Evolutionary conservation across 2,888 invertebrate genomes (phyloP).

Genomic region (Leptinotarsa rubiginosa): DNA sequence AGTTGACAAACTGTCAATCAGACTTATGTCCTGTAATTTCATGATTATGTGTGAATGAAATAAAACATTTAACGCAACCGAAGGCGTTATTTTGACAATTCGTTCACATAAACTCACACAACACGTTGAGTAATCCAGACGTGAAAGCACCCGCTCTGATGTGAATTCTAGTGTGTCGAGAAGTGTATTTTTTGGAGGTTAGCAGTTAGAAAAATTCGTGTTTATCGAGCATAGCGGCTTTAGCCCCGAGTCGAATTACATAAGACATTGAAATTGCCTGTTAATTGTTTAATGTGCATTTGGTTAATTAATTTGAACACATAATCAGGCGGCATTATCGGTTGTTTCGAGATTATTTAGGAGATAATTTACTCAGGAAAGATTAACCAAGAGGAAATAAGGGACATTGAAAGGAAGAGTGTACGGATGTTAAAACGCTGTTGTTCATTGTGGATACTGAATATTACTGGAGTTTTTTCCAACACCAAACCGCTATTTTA

Average conservation of each 20-base stretch:
- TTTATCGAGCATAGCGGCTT: constrained; percentile 32
- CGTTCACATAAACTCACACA: constrained; percentile 24
- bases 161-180: constrained; percentile 53
- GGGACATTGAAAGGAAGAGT: not conserved
- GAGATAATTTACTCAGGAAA: not conserved
- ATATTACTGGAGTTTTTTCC: too few relatives aligned
- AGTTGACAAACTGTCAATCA: too few relatives aligned
- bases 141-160: constrained; percentile 43
- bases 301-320: constrained; percentile 29
- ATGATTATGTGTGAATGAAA: too few relatives aligned
- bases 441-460: too few relatives aligned
- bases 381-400: not conserved
- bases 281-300: constrained; percentile 34
- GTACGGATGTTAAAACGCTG: too few relatives aligned
- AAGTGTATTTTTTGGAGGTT: constrained; percentile 37
- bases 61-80: too few relatives aligned
- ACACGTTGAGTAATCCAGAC: constrained; percentile 33
- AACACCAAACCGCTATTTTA: too few relatives aligned
- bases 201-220: constrained; percentile 33
- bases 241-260: constrained; percentile 29
- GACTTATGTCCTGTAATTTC: too few relatives aligned
- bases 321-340: not conserved
- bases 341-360: not conserved
- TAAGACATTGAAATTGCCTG: constrained; percentile 34
- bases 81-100: too few relatives aligned